A percentile compares a stretch with the other conserved stretches of the same genome.
Conservation (phyloP, 1,140 invertebrate species). For the Pseudomyrmex sp. region DNA sequence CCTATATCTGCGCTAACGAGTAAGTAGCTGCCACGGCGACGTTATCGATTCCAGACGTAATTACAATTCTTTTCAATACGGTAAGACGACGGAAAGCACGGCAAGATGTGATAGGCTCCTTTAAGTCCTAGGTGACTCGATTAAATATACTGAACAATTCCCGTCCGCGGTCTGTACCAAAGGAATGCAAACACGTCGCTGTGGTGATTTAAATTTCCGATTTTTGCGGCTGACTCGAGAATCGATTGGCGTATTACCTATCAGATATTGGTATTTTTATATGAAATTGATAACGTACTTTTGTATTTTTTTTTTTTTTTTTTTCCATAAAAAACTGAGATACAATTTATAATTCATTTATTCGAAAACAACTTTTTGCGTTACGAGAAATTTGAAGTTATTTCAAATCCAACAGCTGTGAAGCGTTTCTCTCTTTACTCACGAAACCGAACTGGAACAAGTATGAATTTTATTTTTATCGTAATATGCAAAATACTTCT, state of each 20-base stretch:
- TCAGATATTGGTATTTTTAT: not conserved
- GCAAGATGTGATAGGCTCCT: not conserved
- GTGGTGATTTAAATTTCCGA: conserved; percentile 51
- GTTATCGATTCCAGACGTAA: conserved; percentile 60
- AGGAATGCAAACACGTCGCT: not conserved
- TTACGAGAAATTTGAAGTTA: not conserved
- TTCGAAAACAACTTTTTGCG: not conserved
- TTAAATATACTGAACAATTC: conserved; percentile 27
- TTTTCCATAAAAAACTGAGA: not conserved
- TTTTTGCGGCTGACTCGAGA: conserved; percentile 10
- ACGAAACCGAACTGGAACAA: too few relatives aligned
- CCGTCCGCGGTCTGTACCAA: not conserved
- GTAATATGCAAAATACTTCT: too few relatives aligned
- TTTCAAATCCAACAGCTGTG: not conserved
- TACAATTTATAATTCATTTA: not conserved
- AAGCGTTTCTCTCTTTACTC: not conserved
- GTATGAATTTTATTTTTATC: conserved; percentile 15
- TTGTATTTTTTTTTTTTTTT: not conserved
- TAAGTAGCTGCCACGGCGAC: conserved; percentile 49
- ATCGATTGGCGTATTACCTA: conserved; percentile 4
- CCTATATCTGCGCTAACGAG: conserved; percentile 63
- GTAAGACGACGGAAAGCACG: not conserved
- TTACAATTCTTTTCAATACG: conserved; percentile 63
- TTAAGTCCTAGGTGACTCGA: conserved; percentile 22
- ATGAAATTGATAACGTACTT: conserved; percentile 13